These are phyloP conservation scores for Himalopsyche phryganea DNA, from an alignment of 1,140 invertebrate genomes.

Conservation along the genomic window DNA sequence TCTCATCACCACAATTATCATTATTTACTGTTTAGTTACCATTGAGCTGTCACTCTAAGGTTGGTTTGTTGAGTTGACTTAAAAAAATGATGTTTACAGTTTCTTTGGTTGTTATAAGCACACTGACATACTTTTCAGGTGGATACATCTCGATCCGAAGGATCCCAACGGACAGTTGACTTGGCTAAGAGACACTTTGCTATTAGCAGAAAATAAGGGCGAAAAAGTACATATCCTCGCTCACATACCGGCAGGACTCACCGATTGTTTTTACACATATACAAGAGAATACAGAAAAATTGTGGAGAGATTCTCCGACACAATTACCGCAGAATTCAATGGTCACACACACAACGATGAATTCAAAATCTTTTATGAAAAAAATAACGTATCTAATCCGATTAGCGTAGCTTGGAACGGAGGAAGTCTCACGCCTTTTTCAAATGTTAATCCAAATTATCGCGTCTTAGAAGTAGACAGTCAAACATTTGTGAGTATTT, in stretches of 20 bases:
- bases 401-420: conserved; percentile 73
- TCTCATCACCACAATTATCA: too few species aligned
- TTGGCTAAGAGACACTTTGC: conserved; percentile 70
- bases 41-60: too few species aligned
- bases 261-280: conserved; percentile 66
- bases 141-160: conserved; percentile 58
- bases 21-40: too few species aligned
- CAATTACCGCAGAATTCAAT: conserved; percentile 74
- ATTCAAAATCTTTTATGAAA: conserved; percentile 63
- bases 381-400: conserved; percentile 47
- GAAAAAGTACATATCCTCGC: conserved; percentile 80
- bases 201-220: conserved; percentile 63
- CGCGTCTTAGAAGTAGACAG: conserved; percentile 68
- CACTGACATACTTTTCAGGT: too few species aligned
- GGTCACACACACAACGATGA: conserved; percentile 79
- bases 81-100: too few species aligned
- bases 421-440: conserved; percentile 66
- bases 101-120: too few species aligned
- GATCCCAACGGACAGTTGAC: conserved; percentile 68
- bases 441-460: conserved; percentile 76
- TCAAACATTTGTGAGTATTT: conserved; percentile 56
- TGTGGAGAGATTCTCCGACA: conserved; percentile 61
- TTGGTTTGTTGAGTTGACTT: too few species aligned
- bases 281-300: conserved; percentile 61
- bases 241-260: conserved; percentile 74